Conservation (phyloP, 2,113 vertebrate species). For the Erythrolamprus reginae region DNA sequence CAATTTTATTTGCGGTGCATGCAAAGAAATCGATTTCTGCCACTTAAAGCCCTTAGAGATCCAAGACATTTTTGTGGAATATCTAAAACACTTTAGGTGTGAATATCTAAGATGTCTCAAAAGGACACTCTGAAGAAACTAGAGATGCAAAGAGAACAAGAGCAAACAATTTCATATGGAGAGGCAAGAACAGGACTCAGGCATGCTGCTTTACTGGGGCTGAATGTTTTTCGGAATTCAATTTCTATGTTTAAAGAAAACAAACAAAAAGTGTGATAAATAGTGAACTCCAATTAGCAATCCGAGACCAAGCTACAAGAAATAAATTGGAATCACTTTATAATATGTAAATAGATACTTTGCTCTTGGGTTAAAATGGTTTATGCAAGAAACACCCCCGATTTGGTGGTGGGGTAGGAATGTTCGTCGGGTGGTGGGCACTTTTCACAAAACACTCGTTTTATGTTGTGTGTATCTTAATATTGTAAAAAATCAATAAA, state of each 20-base stretch:
- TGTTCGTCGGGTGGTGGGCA: too few species aligned
- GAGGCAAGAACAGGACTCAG: neutral
- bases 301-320: too few species aligned
- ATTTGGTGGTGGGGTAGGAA: too few species aligned
- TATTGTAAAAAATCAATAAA: too few species aligned
- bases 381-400: too few species aligned
- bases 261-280: neutral
- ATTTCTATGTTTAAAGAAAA: neutral
- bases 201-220: neutral
- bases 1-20: neutral
- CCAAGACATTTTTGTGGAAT: neutral
- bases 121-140: neutral
- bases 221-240: neutral
- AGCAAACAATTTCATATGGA: neutral
- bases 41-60: neutral
- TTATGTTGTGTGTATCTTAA: too few species aligned
- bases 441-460: too few species aligned
- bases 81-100: neutral
- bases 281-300: neutral
- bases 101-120: neutral
- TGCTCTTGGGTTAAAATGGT: too few species aligned
- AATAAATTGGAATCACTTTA: too few species aligned
- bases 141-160: neutral
- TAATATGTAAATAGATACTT: too few species aligned
- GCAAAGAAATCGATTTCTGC: neutral